These are phyloP conservation scores for Mystacides longicornis DNA, from an alignment of 2,888 invertebrate species.

Conservation along the genomic window DNA sequence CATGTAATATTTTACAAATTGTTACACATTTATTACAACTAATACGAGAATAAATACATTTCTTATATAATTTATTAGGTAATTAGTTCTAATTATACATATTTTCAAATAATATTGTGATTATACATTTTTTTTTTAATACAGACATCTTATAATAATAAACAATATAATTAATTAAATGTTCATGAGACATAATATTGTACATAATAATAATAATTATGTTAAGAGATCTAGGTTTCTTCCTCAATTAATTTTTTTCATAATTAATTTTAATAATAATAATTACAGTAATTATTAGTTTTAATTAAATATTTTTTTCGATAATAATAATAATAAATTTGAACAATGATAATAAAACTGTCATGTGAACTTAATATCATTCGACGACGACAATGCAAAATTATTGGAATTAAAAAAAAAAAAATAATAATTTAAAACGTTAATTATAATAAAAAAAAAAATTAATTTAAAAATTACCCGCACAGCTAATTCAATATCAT, in stretches of 20 bases:
- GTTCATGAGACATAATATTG: neutral
- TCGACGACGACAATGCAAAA: no score
- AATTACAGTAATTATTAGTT: no score
- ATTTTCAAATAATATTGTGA: conserved; percentile 8
- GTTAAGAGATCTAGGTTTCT: neutral
- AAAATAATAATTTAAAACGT: no score
- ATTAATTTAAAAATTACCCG: no score
- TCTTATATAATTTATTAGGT: conserved; percentile 18
- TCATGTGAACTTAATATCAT: no score
- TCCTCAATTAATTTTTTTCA: no score
- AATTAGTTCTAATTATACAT: conserved; percentile 9
- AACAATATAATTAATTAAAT: conserved; percentile 33
- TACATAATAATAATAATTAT: neutral
- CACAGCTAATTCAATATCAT: no score
- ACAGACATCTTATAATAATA: neutral
- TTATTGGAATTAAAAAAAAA: no score
- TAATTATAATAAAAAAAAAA: no score
- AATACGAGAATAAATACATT: conserved; percentile 27
- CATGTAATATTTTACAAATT: conserved; percentile 37
- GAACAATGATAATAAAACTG: no score
- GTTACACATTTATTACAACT: conserved; percentile 23
- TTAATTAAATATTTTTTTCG: neutral
- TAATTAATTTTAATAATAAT: no score
- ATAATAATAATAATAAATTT: neutral
- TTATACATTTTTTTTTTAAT: neutral